A percentile compares a stretch with the other conserved stretches of the same genome.
Evolutionary conservation across 2,797 vertebrate species (phyloP).

Genomic region (Pseudotriccus pelzelni): DNA sequence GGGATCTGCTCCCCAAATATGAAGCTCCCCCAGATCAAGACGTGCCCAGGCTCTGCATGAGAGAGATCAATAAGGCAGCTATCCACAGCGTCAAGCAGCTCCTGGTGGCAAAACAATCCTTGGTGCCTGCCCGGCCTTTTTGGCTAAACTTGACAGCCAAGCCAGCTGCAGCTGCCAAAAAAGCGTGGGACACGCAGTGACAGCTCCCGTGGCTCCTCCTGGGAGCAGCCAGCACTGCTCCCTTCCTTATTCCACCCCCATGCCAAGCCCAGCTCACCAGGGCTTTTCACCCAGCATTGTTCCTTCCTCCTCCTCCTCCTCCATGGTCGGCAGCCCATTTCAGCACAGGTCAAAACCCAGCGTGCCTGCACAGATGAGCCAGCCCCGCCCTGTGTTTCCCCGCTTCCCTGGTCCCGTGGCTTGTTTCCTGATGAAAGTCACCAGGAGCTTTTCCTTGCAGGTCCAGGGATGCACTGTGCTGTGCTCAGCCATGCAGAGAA

Average conservation of each 20-base stretch:
- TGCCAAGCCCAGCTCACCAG: background rate
- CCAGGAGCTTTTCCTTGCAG: background rate
- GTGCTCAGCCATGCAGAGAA: background rate
- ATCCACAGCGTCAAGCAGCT: background rate
- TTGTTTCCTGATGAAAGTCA: background rate
- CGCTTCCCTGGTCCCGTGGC: background rate
- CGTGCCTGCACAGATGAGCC: background rate
- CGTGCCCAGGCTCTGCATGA: background rate
- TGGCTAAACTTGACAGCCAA: background rate
- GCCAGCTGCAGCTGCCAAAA: background rate
- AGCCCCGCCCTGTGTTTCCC: background rate
- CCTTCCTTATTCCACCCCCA: background rate
- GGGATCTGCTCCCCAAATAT: background rate
- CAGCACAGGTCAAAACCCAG: background rate
- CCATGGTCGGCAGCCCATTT: background rate
- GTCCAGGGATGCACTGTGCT: background rate
- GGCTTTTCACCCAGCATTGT: background rate
- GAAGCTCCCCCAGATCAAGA: background rate
- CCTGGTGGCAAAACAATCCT: background rate
- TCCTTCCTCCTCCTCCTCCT: background rate
- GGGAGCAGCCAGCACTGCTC: background rate
- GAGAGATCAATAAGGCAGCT: background rate
- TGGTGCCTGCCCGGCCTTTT: background rate
- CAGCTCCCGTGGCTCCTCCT: background rate
- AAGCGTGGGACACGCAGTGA: background rate